A percentile compares a stretch with the other conserved stretches of the same genome.
phyloP scores from a whole-genome alignment of 1,140 invertebrate species.

The Cheumatopsyche charites region DNA sequence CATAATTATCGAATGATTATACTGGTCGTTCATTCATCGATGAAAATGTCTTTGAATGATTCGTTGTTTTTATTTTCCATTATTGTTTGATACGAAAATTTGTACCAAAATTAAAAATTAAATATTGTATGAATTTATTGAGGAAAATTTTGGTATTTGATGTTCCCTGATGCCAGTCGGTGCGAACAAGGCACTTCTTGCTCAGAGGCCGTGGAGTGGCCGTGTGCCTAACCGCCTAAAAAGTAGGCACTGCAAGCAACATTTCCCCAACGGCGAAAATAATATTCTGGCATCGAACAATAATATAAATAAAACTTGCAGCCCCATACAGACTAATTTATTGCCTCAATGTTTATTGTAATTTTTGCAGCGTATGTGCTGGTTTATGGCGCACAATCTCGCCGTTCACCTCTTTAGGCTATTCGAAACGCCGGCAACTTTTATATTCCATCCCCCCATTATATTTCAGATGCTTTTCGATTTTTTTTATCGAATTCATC shows the following conservation, averaged over 20 bases:
- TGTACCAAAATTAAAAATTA: too few relatives aligned
- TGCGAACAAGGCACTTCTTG: conserved; percentile 38
- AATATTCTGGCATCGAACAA: conserved; percentile 50
- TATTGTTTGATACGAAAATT: too few relatives aligned
- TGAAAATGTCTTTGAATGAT: too few relatives aligned
- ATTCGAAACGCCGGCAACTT: background rate
- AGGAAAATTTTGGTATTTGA: background rate
- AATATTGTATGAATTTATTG: too few relatives aligned
- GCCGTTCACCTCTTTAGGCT: conserved; percentile 39
- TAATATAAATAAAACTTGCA: conserved; percentile 49
- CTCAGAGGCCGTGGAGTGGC: conserved; percentile 35
- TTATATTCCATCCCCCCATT: background rate
- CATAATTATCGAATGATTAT: too few relatives aligned
- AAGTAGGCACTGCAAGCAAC: conserved; percentile 40
- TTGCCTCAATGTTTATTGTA: conserved; percentile 48
- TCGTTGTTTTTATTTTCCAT: too few relatives aligned
- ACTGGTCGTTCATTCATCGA: too few relatives aligned
- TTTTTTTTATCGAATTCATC: background rate
- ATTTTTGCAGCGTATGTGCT: conserved; percentile 49
- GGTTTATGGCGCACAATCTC: conserved; percentile 40
- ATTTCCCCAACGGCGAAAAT: conserved; percentile 44
- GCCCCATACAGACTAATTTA: conserved; percentile 49
- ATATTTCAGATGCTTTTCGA: background rate
- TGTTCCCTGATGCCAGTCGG: background rate
- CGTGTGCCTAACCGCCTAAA: conserved; percentile 43